phyloP scores from a whole-genome alignment of 1,140 invertebrate species.

The Hyles vespertilio region DNA sequence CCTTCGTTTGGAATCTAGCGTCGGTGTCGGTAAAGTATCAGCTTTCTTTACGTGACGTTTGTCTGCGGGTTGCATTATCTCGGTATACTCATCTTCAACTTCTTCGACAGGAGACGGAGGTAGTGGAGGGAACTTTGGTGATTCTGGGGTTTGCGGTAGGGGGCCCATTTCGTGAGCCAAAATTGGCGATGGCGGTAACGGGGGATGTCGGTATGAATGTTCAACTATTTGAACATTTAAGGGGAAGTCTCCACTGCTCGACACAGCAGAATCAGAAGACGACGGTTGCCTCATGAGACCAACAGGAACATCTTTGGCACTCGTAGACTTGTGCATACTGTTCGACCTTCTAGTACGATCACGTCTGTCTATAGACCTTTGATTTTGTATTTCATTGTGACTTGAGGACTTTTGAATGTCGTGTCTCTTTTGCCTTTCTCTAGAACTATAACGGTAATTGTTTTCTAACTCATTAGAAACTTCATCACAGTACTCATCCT shows the following conservation, averaged over 20 bases:
- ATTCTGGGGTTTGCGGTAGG: slow-evolving; percentile 76
- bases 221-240: slow-evolving; percentile 74
- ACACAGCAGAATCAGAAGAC: slow-evolving; percentile 67
- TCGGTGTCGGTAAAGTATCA: slow-evolving; percentile 74
- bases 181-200: slow-evolving; percentile 56
- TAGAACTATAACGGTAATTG: slow-evolving; percentile 71
- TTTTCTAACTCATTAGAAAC: slow-evolving; percentile 71
- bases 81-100: slow-evolving; percentile 84
- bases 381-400: slow-evolving; percentile 77
- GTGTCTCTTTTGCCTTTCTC: slow-evolving; percentile 71
- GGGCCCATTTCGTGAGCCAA: slow-evolving; percentile 66
- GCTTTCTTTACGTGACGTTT: slow-evolving; percentile 70
- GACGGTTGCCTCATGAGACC: slow-evolving; percentile 72
- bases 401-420: slow-evolving; percentile 78
- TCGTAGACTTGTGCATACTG: slow-evolving; percentile 82
- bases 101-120: slow-evolving; percentile 87
- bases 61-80: slow-evolving; percentile 77
- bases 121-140: slow-evolving; percentile 85
- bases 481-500: slow-evolving; percentile 75
- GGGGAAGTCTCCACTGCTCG: slow-evolving; percentile 71
- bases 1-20: slow-evolving; percentile 53
- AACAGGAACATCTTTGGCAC: slow-evolving; percentile 81
- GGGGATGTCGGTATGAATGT: slow-evolving; percentile 66
- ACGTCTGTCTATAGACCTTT: slow-evolving; percentile 75
- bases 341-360: slow-evolving; percentile 72